Percentiles rank a stretch among this genome's conserved stretches.
These are phyloP conservation scores for Calliphora vicina DNA, from an alignment of 1,140 invertebrate species.

Conservation along the genomic window DNA sequence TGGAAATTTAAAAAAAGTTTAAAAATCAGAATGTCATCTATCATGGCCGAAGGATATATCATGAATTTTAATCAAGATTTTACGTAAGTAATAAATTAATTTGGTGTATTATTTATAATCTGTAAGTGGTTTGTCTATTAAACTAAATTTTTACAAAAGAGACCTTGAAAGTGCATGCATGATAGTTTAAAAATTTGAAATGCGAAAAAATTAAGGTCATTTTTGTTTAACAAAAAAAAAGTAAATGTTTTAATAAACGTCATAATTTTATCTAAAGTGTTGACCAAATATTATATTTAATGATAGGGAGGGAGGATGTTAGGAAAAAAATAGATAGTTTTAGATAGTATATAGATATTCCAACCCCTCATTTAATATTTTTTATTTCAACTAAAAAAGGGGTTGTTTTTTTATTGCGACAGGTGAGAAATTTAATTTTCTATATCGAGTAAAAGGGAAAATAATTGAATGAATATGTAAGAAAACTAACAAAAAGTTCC, in stretches of 20 bases:
- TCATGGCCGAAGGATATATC: constrained; percentile 48
- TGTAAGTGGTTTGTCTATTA: neutral
- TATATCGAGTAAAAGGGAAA: no score
- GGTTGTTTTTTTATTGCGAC: neutral
- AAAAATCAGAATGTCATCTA: neutral
- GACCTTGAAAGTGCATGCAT: neutral
- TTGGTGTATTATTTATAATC: neutral
- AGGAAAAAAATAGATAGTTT: no score
- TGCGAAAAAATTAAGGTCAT: neutral
- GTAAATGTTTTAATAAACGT: no score
- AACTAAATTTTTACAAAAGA: neutral
- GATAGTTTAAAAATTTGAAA: neutral
- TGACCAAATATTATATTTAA: neutral
- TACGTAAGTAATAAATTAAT: constrained; percentile 53
- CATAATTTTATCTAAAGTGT: no score
- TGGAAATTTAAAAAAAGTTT: neutral
- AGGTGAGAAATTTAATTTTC: neutral
- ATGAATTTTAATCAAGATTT: constrained; percentile 62
- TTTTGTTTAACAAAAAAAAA: neutral
- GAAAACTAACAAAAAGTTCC: no score
- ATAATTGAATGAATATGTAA: no score
- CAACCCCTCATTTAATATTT: neutral
- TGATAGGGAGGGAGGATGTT: neutral
- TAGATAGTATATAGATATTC: neutral
- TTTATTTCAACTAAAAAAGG: neutral